Percentiles rank a stretch among this genome's conserved stretches.
phyloP scores from a whole-genome alignment of 2,797 vertebrate species.

The Otolemur crassicaudatus region DNA sequence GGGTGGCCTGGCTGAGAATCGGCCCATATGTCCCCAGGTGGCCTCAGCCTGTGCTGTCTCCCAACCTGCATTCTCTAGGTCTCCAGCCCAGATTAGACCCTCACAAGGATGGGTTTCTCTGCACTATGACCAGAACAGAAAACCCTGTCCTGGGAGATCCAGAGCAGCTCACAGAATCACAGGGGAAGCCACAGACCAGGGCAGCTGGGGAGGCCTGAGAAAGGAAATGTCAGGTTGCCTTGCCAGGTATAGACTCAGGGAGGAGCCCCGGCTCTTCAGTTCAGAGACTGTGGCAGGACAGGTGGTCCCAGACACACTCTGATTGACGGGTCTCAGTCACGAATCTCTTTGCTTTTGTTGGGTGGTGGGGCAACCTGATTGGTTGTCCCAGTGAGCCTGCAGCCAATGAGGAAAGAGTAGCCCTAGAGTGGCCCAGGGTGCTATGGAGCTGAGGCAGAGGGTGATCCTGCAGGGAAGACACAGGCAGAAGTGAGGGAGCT shows the following conservation, averaged over 20 bases:
- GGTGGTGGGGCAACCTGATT: background rate
- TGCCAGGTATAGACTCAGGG: no score
- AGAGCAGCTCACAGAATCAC: no score
- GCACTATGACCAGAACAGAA: background rate
- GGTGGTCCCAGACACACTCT: background rate
- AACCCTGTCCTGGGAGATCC: background rate
- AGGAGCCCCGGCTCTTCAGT: background rate
- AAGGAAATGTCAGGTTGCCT: background rate
- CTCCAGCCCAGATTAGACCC: background rate
- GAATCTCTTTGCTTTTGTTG: background rate
- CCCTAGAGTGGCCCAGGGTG: background rate
- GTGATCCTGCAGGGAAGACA: background rate
- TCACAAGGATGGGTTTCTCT: background rate
- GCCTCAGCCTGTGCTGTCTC: background rate
- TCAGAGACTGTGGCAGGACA: no score
- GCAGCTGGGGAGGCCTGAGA: background rate
- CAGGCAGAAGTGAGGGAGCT: background rate
- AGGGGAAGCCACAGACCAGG: background rate
- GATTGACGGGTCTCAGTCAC: background rate
- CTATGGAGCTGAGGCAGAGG: background rate
- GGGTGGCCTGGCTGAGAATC: fast-evolving
- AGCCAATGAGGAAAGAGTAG: background rate
- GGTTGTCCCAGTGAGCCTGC: background rate
- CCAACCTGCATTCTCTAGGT: background rate
- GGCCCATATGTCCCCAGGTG: fast-evolving